phyloP scores from a whole-genome alignment of 2,113 vertebrate species.

The Clinocottus analis region DNA sequence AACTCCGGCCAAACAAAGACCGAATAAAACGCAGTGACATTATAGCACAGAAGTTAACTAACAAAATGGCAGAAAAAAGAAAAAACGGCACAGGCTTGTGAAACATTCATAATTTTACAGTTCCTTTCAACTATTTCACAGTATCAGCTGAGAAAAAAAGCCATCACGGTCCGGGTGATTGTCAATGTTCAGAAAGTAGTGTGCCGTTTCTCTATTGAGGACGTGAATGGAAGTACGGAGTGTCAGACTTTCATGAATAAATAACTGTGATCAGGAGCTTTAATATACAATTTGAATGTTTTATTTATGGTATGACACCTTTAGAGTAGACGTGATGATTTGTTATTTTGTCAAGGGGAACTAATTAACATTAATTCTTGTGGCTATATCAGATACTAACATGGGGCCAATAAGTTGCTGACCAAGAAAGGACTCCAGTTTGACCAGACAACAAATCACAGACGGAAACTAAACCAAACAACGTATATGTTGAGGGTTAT shows the following conservation, averaged over 20 bases:
- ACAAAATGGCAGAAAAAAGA: neutral
- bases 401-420: too few species aligned
- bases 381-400: neutral
- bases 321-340: neutral
- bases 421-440: too few species aligned
- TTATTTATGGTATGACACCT: neutral
- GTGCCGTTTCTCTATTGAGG: neutral
- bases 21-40: neutral
- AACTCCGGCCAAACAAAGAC: neutral
- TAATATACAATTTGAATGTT: too few species aligned
- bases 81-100: neutral
- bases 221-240: too few species aligned
- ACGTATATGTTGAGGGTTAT: too few species aligned
- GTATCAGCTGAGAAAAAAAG: neutral
- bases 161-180: too few species aligned
- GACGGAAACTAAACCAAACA: too few species aligned
- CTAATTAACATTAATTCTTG: too few species aligned
- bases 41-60: neutral
- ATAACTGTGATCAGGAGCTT: too few species aligned
- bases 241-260: neutral
- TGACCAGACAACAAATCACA: too few species aligned
- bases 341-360: neutral
- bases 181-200: neutral
- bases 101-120: neutral
- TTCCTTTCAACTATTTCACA: neutral